phyloP scores from a whole-genome alignment of 2,113 vertebrate species.

The Catharus bicknelli region DNA sequence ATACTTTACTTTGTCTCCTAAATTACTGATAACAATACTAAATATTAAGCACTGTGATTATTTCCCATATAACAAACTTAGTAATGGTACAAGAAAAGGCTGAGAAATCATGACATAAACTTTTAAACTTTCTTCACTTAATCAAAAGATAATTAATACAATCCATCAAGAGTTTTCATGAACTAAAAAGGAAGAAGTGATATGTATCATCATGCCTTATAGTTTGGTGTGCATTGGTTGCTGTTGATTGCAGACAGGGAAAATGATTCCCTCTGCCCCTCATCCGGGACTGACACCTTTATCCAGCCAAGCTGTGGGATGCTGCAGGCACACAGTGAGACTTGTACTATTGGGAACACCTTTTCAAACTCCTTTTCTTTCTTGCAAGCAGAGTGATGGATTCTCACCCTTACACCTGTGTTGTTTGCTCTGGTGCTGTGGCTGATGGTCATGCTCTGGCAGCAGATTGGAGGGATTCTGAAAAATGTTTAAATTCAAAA shows the following conservation, averaged over 20 bases:
- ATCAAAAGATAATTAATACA: background rate
- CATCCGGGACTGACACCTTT: background rate
- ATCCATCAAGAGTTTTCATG: background rate
- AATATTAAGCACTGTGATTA: background rate
- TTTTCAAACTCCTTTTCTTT: background rate
- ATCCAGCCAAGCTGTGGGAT: background rate
- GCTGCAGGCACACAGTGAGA: background rate
- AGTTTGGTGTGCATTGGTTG: background rate
- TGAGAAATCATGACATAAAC: background rate
- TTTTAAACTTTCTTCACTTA: background rate
- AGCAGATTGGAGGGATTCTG: background rate
- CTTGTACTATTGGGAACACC: accelerated
- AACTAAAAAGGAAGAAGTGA: background rate
- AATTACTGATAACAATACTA: background rate
- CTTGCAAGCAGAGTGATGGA: background rate
- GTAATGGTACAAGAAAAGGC: background rate
- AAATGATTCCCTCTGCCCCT: background rate
- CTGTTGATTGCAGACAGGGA: background rate
- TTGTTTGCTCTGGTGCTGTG: background rate
- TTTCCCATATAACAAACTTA: background rate
- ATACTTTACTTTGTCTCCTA: background rate
- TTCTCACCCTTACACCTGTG: background rate
- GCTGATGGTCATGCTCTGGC: background rate
- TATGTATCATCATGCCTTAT: background rate
- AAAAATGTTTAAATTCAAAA: background rate